Conservation (phyloP, 2,888 invertebrate genomes). For the Quadriops clusia region DNA sequence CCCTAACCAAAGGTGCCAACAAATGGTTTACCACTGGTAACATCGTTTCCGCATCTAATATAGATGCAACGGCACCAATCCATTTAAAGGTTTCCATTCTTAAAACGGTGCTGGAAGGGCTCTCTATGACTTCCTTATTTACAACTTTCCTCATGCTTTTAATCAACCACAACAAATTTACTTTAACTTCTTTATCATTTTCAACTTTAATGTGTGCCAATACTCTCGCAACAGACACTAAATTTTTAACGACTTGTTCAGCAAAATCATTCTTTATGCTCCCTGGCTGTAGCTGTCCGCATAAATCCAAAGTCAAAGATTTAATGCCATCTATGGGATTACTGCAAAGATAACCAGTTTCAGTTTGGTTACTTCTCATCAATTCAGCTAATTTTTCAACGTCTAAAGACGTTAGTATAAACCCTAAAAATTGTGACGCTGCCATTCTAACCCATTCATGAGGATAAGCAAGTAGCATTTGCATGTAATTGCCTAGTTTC, state of each 20-base stretch:
- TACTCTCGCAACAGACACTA: conserved; percentile 58
- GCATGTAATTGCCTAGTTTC: conserved; percentile 52
- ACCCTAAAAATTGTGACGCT: conserved; percentile 64
- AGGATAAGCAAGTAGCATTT: conserved; percentile 63
- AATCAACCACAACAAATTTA: conserved; percentile 63
- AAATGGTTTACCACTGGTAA: conserved; percentile 50
- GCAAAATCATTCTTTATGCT: conserved; percentile 59
- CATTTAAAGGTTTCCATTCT: conserved; percentile 72
- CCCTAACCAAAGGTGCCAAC: conserved; percentile 66
- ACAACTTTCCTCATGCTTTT: conserved; percentile 63
- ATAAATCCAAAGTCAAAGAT: conserved; percentile 60
- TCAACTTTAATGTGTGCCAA: conserved; percentile 41
- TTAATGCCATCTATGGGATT: conserved; percentile 51
- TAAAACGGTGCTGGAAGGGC: conserved; percentile 54
- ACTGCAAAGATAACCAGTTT: conserved; percentile 40
- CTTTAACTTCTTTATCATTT: conserved; percentile 34
- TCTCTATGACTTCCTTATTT: conserved; percentile 66
- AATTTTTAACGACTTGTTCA: conserved; percentile 60
- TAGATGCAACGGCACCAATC: conserved; percentile 61
- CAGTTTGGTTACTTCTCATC: conserved; percentile 28
- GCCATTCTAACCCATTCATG: conserved; percentile 79
- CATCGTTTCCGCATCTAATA: conserved; percentile 48
- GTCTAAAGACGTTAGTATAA: conserved; percentile 54
- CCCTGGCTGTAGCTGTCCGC: conserved; percentile 59
- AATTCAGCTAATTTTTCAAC: conserved; percentile 45